A percentile compares a stretch with the other conserved stretches of the same genome.
These are phyloP conservation scores for Onychomys arenicola DNA, from an alignment of 2,797 vertebrate species.

Conservation along the genomic window DNA sequence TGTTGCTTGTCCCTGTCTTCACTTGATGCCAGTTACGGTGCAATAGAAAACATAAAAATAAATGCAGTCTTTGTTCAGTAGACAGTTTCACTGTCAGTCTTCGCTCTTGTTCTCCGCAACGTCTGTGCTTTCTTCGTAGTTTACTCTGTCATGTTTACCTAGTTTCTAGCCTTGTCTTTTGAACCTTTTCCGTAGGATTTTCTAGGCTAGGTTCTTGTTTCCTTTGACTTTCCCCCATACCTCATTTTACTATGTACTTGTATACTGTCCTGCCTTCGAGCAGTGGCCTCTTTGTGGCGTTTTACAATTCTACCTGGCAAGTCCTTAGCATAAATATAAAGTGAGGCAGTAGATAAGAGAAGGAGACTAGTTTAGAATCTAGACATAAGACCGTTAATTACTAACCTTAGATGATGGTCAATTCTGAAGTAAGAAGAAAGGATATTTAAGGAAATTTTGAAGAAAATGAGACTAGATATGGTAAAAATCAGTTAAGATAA, in stretches of 20 bases:
- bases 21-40: background rate
- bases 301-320: background rate
- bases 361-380: slow-evolving; percentile 4
- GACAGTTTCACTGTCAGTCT: background rate
- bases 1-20: background rate
- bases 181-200: background rate
- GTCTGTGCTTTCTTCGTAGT: background rate
- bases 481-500: background rate
- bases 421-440: slow-evolving; percentile 6
- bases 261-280: background rate
- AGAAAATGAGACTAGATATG: background rate
- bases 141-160: background rate
- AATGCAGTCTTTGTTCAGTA: slow-evolving; percentile 9
- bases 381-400: background rate
- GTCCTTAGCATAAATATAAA: background rate
- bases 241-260: background rate
- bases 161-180: background rate
- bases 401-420: background rate
- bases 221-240: background rate
- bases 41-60: background rate
- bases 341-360: background rate
- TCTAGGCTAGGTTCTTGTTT: background rate
- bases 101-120: background rate
- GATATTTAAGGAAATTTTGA: background rate
- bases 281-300: background rate